These are phyloP conservation scores for Drosophila funebris DNA, from an alignment of 1,140 invertebrate genomes.

Conservation along the genomic window DNA sequence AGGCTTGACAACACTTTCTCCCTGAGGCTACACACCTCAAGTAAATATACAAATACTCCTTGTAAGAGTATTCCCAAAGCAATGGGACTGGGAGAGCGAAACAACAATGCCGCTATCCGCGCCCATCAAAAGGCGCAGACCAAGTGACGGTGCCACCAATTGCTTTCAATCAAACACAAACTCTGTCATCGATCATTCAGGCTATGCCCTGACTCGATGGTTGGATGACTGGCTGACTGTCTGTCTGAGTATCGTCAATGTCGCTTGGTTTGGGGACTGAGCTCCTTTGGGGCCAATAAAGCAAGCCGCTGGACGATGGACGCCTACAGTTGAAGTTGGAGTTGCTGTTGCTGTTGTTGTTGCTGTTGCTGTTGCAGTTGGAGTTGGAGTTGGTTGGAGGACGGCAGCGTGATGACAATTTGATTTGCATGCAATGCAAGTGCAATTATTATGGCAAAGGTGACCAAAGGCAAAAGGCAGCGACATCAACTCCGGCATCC, in stretches of 20 bases:
- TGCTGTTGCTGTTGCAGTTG: neutral
- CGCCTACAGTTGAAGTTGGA: neutral
- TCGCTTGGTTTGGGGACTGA: slow-evolving; percentile 13
- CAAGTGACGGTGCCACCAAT: slow-evolving; percentile 81
- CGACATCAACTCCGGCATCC: slow-evolving; percentile 2
- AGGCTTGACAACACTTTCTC: too few species aligned
- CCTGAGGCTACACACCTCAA: too few species aligned
- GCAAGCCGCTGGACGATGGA: slow-evolving; percentile 61
- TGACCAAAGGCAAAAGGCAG: slow-evolving; percentile 62
- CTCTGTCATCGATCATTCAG: slow-evolving; percentile 81
- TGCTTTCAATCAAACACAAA: slow-evolving; percentile 81
- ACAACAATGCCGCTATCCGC: slow-evolving; percentile 32
- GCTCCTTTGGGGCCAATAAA: slow-evolving; percentile 74
- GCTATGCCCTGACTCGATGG: slow-evolving; percentile 36
- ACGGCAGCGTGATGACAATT: slow-evolving; percentile 77
- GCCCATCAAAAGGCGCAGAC: slow-evolving; percentile 54
- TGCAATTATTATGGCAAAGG: slow-evolving; percentile 82
- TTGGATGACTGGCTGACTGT: slow-evolving; percentile 36
- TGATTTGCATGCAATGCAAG: slow-evolving; percentile 82
- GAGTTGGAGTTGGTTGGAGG: slow-evolving; percentile 8
- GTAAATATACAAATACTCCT: neutral
- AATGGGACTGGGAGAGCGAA: neutral
- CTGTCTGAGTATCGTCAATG: slow-evolving; percentile 34
- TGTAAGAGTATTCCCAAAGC: neutral
- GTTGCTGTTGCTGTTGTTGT: neutral